phyloP scores from a whole-genome alignment of 2,113 vertebrate species.

The Serilophus lunatus region DNA sequence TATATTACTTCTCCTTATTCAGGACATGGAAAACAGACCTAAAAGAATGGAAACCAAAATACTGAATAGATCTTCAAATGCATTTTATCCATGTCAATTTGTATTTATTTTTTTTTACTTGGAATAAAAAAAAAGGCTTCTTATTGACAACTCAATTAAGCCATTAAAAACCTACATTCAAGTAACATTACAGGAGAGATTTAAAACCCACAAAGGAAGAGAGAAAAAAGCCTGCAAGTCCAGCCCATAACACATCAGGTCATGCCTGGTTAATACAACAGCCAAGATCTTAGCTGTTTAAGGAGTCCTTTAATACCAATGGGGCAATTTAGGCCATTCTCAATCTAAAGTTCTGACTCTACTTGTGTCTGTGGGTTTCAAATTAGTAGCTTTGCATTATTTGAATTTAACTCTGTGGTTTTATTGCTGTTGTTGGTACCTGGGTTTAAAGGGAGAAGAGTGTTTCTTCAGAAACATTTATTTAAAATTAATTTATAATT shows the following conservation, averaged over 20 bases:
- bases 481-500: neutral
- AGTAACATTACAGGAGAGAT: slow-evolving; percentile 58
- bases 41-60: slow-evolving; percentile 58
- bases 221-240: slow-evolving; percentile 52
- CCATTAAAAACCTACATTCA: slow-evolving; percentile 62
- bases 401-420: slow-evolving; percentile 59
- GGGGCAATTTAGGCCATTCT: slow-evolving; percentile 53
- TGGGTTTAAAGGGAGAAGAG: neutral
- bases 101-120: neutral
- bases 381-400: slow-evolving; percentile 42
- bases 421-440: slow-evolving; percentile 40
- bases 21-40: slow-evolving; percentile 17
- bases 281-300: slow-evolving; percentile 41
- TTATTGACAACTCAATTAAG: slow-evolving; percentile 61
- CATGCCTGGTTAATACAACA: slow-evolving; percentile 50
- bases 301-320: slow-evolving; percentile 40
- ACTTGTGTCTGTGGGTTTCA: slow-evolving; percentile 55
- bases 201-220: slow-evolving; percentile 62
- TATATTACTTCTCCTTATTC: slow-evolving; percentile 17
- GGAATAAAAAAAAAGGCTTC: neutral
- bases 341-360: slow-evolving; percentile 44
- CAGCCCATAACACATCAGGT: slow-evolving; percentile 37
- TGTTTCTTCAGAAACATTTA: neutral
- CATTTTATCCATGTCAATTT: slow-evolving; percentile 55
- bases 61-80: slow-evolving; percentile 43